phyloP scores from a whole-genome alignment of 2,113 vertebrate species.

The Plectropomus leopardus region DNA sequence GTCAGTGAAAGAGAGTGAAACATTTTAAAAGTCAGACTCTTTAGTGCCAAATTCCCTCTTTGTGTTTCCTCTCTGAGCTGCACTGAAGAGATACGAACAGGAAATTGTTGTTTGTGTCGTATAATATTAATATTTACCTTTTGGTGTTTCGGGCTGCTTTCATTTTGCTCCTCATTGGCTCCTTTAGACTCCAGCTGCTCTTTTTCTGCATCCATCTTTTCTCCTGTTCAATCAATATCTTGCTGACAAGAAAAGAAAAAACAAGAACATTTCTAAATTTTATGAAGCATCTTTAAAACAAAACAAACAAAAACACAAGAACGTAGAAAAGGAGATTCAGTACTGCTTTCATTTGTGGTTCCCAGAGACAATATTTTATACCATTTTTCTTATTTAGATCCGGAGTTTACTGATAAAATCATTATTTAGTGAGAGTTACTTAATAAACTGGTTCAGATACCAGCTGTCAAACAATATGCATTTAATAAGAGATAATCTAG shows the following conservation, averaged over 20 bases:
- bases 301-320: background rate
- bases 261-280: background rate
- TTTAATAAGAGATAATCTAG: no score
- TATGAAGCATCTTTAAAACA: background rate
- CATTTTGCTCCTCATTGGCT: background rate
- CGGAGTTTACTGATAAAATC: background rate
- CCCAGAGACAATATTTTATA: background rate
- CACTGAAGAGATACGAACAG: no score
- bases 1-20: no score
- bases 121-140: background rate
- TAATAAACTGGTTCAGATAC: background rate
- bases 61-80: no score
- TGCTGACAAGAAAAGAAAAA: background rate
- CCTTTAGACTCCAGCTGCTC: background rate
- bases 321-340: background rate
- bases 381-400: background rate
- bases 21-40: no score
- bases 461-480: no score
- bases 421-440: background rate
- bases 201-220: background rate
- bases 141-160: accelerated
- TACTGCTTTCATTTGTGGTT: background rate
- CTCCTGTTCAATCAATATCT: no score
- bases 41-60: no score
- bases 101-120: no score